phyloP scores from a whole-genome alignment of 2,113 vertebrate genomes.

The Tretioscincus oriximinensis region DNA sequence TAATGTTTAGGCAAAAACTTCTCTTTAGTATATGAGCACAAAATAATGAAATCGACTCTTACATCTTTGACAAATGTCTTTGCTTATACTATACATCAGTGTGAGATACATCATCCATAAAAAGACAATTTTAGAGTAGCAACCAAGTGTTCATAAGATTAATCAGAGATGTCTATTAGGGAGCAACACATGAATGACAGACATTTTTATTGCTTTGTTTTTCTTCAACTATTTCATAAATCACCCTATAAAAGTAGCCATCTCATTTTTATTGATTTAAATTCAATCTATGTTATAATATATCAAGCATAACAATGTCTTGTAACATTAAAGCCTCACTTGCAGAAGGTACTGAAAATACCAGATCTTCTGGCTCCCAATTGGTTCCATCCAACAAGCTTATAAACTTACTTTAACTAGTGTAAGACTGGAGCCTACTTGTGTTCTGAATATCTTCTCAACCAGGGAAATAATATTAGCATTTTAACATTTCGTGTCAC shows the following conservation, averaged over 20 bases:
- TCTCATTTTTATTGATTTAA: conserved; percentile 61
- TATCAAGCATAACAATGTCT: conserved; percentile 44
- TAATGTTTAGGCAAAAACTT: conserved; percentile 43
- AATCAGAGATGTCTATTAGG: conserved; percentile 54
- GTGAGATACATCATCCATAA: conserved; percentile 55
- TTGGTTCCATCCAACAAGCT: too few relatives aligned
- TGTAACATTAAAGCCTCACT: not conserved
- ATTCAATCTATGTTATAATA: conserved; percentile 58
- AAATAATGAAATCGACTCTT: conserved; percentile 43
- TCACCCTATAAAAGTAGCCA: conserved; percentile 62
- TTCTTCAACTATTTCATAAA: conserved; percentile 62
- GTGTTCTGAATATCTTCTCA: too few relatives aligned
- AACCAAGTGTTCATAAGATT: conserved; percentile 51
- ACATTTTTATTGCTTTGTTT: conserved; percentile 52
- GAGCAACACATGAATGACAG: conserved; percentile 42
- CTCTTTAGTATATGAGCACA: conserved; percentile 41
- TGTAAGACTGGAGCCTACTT: too few relatives aligned
- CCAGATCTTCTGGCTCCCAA: not conserved
- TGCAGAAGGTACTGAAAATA: too few relatives aligned
- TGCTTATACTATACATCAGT: conserved; percentile 52
- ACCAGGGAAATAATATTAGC: too few relatives aligned
- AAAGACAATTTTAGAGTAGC: conserved; percentile 66
- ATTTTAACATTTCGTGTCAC: too few relatives aligned
- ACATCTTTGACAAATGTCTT: conserved; percentile 58
- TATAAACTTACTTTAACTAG: too few relatives aligned